Base-by-base conservation (phyloP, 2,888 invertebrate genomes). In the Archaeoteleia sp. region DNA sequence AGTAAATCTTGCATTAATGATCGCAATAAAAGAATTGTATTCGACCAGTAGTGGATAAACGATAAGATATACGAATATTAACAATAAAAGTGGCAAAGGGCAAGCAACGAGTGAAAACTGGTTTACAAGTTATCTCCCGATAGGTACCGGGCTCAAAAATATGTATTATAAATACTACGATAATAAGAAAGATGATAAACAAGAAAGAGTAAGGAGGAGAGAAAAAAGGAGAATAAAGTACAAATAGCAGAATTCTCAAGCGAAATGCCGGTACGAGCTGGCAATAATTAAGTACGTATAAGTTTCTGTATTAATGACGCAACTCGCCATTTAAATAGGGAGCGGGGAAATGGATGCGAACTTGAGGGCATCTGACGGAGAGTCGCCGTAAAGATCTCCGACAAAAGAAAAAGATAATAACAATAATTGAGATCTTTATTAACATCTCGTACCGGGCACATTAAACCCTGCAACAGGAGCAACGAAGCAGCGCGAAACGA, bases 261-360 rank as follows among this genome's bases (percentile, higher is more conserved):
- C 8, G 23, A 54, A 62, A 58, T 30, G 60, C 48, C 57, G 65
- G 48, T 58, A 39, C 49, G 49, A 49, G 49, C 54, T 40, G 43
- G 37, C 27, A 60, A 70, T 66, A 66, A 70, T 70, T 70, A 70
- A 65, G 69, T 53, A 65, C 57, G 69, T 61, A 69, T 65, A 62
- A 70, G 54, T 65, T 70, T 61, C 54, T 61, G 53, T 61, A 65
- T 69, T 65, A 65, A 65, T 65, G 69, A 65, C 55, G 54, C 60
- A 35, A 43, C 63, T 63, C 34, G 54, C 46, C 60, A 45, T 63
- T 60, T 68, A 57, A 62, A 63, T 55, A 46, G 60, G 58, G 67
- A 67, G 53, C 48, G 62, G 23, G 45, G 30, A 17, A 55, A 40
- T 55, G 49, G 12, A 51, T 13, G 60, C 53, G 37, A 53, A 62